These are phyloP conservation scores for Troides oblongomaculatus DNA, from an alignment of 2,888 invertebrate species.

Conservation along the genomic window DNA sequence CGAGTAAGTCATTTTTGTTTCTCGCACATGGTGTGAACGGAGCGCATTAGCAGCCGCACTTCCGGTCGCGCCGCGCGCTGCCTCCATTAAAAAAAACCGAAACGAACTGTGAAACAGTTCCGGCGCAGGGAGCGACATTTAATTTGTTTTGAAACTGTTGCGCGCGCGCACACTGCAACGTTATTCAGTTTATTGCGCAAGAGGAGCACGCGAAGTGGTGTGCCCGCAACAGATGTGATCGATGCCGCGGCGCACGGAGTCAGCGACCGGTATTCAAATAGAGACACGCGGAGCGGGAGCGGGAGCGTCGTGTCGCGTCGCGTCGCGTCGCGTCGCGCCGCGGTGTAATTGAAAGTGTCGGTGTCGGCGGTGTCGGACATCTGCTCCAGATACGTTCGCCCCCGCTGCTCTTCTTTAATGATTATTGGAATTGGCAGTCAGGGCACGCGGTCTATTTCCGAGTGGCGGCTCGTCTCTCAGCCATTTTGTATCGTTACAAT, in stretches of 20 bases:
- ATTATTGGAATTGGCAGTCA: slow-evolving; percentile 73
- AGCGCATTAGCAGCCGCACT: slow-evolving; percentile 56
- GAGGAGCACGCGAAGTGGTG: no score
- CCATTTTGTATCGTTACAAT: slow-evolving; percentile 35
- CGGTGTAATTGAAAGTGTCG: slow-evolving; percentile 56
- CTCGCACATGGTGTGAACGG: slow-evolving; percentile 67
- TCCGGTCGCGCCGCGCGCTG: slow-evolving; percentile 55
- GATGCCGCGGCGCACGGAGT: no score
- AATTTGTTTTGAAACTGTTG: no score
- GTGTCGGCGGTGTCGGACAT: slow-evolving; percentile 43
- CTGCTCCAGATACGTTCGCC: slow-evolving; percentile 56
- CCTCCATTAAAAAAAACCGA: slow-evolving; percentile 33
- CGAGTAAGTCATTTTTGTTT: slow-evolving; percentile 55
- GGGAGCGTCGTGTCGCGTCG: no score
- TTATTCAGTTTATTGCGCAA: no score
- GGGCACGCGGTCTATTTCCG: slow-evolving; percentile 62
- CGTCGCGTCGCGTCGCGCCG: slow-evolving; percentile 36
- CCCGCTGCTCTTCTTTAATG: slow-evolving; percentile 64
- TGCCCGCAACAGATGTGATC: no score
- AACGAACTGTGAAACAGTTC: slow-evolving; percentile 4
- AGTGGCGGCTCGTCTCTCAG: slow-evolving; percentile 49
- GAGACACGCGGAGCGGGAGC: no score
- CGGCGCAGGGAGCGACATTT: neutral
- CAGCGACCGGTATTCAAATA: no score
- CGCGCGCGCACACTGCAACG: no score